Conservation (phyloP, 2,888 invertebrate species). For the Selenia dentaria region DNA sequence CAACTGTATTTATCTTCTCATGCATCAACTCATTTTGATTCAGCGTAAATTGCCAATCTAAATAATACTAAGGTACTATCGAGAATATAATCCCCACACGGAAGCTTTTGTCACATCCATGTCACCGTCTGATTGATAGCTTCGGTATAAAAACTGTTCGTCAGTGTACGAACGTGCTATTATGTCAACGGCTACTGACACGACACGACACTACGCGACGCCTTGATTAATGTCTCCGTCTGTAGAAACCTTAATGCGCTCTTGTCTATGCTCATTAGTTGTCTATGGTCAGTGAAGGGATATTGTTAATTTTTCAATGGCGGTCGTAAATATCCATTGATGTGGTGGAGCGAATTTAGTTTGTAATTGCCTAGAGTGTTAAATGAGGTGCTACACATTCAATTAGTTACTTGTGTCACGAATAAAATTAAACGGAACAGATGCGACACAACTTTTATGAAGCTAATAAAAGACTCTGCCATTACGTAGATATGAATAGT, state of each 20-base stretch:
- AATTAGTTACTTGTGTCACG: constrained; percentile 7
- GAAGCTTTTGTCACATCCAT: constrained; percentile 59
- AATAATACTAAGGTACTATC: constrained; percentile 6
- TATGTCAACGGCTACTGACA: constrained; percentile 67
- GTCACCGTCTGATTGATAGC: constrained; percentile 68
- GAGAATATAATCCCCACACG: constrained; percentile 67
- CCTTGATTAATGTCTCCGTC: constrained; percentile 68
- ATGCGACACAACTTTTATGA: not conserved
- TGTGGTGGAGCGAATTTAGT: constrained; percentile 14
- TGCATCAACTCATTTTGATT: constrained; percentile 2
- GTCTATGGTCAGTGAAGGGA: constrained; percentile 54
- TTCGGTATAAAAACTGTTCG: constrained; percentile 69
- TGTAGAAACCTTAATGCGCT: constrained; percentile 55
- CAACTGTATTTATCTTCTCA: too few relatives aligned
- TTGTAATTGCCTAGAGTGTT: constrained; percentile 15
- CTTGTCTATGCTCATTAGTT: constrained; percentile 58
- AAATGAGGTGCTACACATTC: constrained; percentile 18
- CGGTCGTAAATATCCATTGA: constrained; percentile 20
- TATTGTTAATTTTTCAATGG: constrained; percentile 25
- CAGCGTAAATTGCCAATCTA: constrained; percentile 4
- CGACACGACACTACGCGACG: constrained; percentile 41
- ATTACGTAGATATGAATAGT: too few relatives aligned
- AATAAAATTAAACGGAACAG: not conserved
- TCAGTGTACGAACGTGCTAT: constrained; percentile 63
- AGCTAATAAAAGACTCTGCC: too few relatives aligned